Conservation (phyloP, 2,797 vertebrate species). For the Steatocranus sp. region DNA sequence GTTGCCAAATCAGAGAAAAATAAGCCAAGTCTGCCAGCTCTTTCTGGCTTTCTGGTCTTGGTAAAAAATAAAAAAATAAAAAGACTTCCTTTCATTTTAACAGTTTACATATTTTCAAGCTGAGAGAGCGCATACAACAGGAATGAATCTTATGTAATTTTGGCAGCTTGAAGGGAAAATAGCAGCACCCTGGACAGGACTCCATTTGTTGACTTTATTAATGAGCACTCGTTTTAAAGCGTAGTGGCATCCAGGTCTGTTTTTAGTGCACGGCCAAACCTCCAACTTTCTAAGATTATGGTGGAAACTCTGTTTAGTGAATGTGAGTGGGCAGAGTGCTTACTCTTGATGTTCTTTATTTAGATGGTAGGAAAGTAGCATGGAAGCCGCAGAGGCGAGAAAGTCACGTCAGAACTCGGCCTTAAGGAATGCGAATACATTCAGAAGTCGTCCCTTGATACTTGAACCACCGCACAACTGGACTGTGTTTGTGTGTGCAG, state of each 20-base stretch:
- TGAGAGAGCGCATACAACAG: slow-evolving; percentile 14
- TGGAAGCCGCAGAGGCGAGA: slow-evolving; percentile 7
- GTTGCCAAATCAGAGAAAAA: neutral
- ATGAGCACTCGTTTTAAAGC: slow-evolving; percentile 8
- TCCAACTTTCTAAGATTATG: slow-evolving; percentile 8
- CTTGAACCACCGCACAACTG: neutral
- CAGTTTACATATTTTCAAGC: slow-evolving; percentile 33
- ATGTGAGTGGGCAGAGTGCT: slow-evolving; percentile 39
- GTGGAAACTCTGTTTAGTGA: slow-evolving; percentile 35
- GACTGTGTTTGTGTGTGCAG: slow-evolving; percentile 55
- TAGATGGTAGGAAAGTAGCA: slow-evolving; percentile 15
- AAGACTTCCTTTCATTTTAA: slow-evolving; percentile 27
- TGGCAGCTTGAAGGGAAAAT: slow-evolving; percentile 31
- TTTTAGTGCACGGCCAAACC: slow-evolving; percentile 16
- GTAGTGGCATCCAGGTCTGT: neutral
- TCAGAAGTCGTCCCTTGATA: neutral
- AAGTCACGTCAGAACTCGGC: slow-evolving; percentile 2
- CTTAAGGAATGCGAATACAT: neutral
- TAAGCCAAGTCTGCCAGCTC: slow-evolving; percentile 12
- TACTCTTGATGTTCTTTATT: slow-evolving; percentile 26
- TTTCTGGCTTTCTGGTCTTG: slow-evolving; percentile 9
- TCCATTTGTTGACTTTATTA: slow-evolving; percentile 4
- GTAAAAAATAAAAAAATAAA: neutral
- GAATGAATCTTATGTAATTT: slow-evolving; percentile 12
- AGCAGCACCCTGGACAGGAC: slow-evolving; percentile 3